Conservation (phyloP, 2,113 vertebrate species). For the Alectura lathami region DNA sequence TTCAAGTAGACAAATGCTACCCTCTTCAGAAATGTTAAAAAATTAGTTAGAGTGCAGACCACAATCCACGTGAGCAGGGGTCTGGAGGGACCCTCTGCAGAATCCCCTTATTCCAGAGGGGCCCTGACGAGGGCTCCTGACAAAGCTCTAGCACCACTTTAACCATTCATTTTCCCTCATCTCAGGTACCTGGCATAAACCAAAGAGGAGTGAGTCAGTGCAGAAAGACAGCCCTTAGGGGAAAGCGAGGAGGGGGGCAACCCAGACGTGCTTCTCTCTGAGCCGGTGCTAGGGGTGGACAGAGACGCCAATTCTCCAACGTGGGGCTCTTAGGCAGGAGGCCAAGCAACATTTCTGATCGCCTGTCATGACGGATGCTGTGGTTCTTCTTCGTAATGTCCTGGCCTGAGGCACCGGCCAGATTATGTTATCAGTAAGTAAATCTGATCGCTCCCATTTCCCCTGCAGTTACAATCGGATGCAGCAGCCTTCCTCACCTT, state of each 20-base stretch:
- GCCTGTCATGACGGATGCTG: neutral
- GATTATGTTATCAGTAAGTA: neutral
- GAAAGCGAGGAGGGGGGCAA: neutral
- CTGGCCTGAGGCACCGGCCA: neutral
- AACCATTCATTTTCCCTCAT: neutral
- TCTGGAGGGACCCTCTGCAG: neutral
- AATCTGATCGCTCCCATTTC: neutral
- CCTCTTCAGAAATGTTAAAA: neutral
- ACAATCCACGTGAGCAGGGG: neutral
- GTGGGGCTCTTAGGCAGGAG: neutral
- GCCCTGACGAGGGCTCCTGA: fast-evolving
- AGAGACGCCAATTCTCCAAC: neutral
- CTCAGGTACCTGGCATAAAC: neutral
- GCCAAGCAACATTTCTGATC: neutral
- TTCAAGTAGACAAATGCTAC: neutral
- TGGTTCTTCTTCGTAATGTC: neutral
- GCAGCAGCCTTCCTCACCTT: neutral
- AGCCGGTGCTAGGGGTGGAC: fast-evolving
- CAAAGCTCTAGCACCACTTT: neutral
- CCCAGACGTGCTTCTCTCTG: neutral
- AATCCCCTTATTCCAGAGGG: neutral
- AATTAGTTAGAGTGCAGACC: neutral
- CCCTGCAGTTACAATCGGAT: neutral
- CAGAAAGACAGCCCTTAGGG: neutral
- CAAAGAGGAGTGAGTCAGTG: neutral